These are phyloP conservation scores for Agrilus cyanescens DNA, from an alignment of 2,888 invertebrate species.

Conservation along the genomic window DNA sequence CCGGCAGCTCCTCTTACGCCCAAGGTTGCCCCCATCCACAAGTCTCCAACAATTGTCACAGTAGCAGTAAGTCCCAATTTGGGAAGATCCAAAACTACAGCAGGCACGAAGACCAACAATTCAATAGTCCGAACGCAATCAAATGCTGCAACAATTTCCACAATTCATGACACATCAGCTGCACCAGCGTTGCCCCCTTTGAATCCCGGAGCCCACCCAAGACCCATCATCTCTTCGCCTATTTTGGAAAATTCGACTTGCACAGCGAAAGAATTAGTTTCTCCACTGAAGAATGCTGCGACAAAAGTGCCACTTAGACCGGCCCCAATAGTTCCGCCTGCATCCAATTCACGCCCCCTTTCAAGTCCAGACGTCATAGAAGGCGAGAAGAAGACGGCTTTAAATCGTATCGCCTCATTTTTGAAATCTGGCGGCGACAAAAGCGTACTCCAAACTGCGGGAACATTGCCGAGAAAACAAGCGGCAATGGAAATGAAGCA, in stretches of 20 bases:
- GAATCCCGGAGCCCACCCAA: constrained; percentile 47
- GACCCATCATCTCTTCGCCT: constrained; percentile 72
- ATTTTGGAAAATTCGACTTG: constrained; percentile 73
- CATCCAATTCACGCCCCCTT: constrained; percentile 39
- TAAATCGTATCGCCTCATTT: constrained; percentile 67
- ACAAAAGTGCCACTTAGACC: constrained; percentile 44
- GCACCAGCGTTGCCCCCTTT: constrained; percentile 50
- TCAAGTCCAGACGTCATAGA: constrained; percentile 37
- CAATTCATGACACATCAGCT: constrained; percentile 31
- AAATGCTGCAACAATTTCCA: constrained; percentile 36
- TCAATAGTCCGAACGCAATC: constrained; percentile 34
- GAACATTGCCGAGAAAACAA: constrained; percentile 47
- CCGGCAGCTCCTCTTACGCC: constrained; percentile 37
- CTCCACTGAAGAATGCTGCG: constrained; percentile 48
- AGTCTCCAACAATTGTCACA: neutral
- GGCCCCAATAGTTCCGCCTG: constrained; percentile 43
- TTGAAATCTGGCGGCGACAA: constrained; percentile 49
- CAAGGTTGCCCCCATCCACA: constrained; percentile 6
- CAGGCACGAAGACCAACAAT: constrained; percentile 11
- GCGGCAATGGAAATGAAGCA: constrained; percentile 32
- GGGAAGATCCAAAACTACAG: neutral
- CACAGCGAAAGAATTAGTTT: constrained; percentile 60
- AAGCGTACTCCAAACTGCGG: constrained; percentile 36
- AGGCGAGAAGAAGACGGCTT: constrained; percentile 43
- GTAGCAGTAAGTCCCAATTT: constrained; percentile 3